Percentiles rank a stretch among this genome's conserved stretches.
phyloP scores from a whole-genome alignment of 2,113 vertebrate genomes.

The Serilophus lunatus region DNA sequence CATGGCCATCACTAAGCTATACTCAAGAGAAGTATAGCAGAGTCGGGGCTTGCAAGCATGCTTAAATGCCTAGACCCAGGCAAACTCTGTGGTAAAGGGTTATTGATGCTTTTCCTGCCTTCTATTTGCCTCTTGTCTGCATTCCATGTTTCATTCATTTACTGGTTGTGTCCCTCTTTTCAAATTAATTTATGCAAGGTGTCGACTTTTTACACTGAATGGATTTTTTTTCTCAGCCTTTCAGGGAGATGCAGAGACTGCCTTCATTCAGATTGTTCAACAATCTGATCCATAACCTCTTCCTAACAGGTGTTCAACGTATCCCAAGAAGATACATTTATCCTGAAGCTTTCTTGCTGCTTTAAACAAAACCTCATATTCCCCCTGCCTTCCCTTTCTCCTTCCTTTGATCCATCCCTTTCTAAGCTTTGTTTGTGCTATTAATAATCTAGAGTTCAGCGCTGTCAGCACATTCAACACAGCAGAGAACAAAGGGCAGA shows the following conservation, averaged over 20 bases:
- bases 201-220: background rate
- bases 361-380: slow-evolving; percentile 38
- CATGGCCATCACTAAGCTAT: background rate
- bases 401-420: slow-evolving; percentile 45
- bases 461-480: slow-evolving; percentile 56
- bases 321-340: slow-evolving; percentile 17
- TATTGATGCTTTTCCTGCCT: background rate
- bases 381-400: slow-evolving; percentile 40
- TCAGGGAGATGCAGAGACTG: background rate
- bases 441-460: slow-evolving; percentile 58
- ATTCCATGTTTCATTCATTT: background rate
- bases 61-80: background rate
- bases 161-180: background rate
- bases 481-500: slow-evolving; percentile 59
- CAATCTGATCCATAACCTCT: background rate
- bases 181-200: background rate
- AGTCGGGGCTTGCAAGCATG: background rate
- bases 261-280: background rate
- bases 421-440: slow-evolving; percentile 48
- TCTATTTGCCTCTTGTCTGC: background rate
- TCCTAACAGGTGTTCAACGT: slow-evolving; percentile 32
- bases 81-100: background rate
- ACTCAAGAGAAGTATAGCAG: background rate
- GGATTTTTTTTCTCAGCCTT: background rate
- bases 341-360: slow-evolving; percentile 5